A percentile compares a stretch with the other conserved stretches of the same genome.
Evolutionary conservation across 2,797 vertebrate species (phyloP).

Genomic region (Gila robusta): DNA sequence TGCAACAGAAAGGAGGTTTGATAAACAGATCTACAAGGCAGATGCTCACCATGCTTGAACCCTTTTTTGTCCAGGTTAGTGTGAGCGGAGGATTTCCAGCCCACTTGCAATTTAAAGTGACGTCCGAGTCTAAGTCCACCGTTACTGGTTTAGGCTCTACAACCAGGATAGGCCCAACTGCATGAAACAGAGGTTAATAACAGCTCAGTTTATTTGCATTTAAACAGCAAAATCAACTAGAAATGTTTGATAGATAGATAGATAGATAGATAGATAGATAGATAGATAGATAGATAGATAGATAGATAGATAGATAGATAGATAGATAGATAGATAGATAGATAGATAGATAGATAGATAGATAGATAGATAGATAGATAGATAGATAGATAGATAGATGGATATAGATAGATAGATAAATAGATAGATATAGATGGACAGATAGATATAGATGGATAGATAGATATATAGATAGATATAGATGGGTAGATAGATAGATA

Average conservation of each 20-base stretch:
- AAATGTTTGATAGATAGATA: no score
- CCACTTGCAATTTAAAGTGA: conserved; percentile 94
- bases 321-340: not conserved
- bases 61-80: conserved; percentile 97
- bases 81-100: conserved; percentile 93
- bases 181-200: not conserved
- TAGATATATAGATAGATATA: not conserved
- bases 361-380: not conserved
- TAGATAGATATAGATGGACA: not conserved
- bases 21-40: not conserved
- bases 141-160: conserved; percentile 92
- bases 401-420: no score
- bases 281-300: not conserved
- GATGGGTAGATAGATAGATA: not conserved
- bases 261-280: not conserved
- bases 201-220: not conserved
- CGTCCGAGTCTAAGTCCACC: conserved; percentile 90
- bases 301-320: not conserved
- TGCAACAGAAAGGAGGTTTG: not conserved
- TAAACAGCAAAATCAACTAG: not conserved
- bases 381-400: not conserved
- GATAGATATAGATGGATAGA: not conserved
- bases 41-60: conserved; percentile 91
- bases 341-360: not conserved
- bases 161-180: conserved; percentile 92